Evolutionary conservation across 2,888 invertebrate genomes (phyloP), one percentile per base, ranked within the genome.

Genomic region (Sisyra nigra): DNA sequence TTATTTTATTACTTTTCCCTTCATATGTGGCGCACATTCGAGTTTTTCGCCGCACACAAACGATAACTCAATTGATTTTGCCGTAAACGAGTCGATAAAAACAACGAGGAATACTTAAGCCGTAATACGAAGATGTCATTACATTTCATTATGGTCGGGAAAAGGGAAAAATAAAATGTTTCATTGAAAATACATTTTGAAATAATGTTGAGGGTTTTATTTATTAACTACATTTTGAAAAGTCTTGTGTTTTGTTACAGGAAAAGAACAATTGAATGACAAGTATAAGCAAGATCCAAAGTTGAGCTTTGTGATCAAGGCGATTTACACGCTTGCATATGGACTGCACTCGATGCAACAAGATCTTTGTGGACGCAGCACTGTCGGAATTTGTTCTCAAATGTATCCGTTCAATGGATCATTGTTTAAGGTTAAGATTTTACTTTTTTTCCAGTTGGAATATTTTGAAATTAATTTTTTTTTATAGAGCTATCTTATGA

Each of bases 231-330:
- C 18, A 14, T 37, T 14, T 37, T 7, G 2, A 19, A 15, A 32
- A 11, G 3, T 36, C 9, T 36, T 36, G 31, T 1, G 18, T 45
- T 45, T 43, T 46, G 42, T 60, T 57, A 14, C 57, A 76, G 79
- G 76, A 1, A 55, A 65, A 10, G 78, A 79, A 59, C 65, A 63
- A 17, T 58, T 76, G 44, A 57, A 61, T 2, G 60, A 65, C 11
- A 62, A 65, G 37, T 78, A 77, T 59, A 70, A 69, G 43, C 80
- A 80, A 57, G 85, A 86, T 60, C 76, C 83, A 13, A 85, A 85
- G 61, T 68, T 85, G 58, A 80, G 79, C 50, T 80, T 84, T 57
- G 81, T 85, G 32, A 76, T 80, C 54, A 83, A 83, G 58, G 80
- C 84, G 3, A 74, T 84, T 49, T 75, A 77, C 62, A 78, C 80